Percentiles rank a stretch among this genome's conserved stretches.
These are phyloP conservation scores for Cotesia chilonis DNA, from an alignment of 1,140 invertebrate genomes.

Conservation along the genomic window DNA sequence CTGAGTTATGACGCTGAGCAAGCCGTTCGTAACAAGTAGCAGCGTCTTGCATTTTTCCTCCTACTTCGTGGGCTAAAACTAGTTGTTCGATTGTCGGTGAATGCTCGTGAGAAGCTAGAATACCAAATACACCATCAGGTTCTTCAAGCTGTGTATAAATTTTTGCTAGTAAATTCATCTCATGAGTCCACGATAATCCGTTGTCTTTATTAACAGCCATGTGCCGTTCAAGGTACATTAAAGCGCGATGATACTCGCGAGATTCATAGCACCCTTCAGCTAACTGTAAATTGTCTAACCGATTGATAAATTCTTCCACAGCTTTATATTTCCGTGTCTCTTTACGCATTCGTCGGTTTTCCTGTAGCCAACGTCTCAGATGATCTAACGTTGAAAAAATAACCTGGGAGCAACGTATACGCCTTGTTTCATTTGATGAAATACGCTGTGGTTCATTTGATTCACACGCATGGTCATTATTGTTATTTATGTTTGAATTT, in stretches of 20 bases:
- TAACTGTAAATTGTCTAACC: slow-evolving; percentile 73
- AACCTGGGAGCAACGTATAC: slow-evolving; percentile 63
- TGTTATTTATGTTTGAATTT: neutral
- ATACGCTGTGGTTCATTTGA: slow-evolving; percentile 37
- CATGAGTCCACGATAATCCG: slow-evolving; percentile 70
- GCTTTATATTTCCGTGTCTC: slow-evolving; percentile 53
- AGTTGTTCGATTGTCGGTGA: slow-evolving; percentile 76
- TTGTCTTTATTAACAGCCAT: slow-evolving; percentile 68
- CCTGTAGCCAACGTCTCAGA: slow-evolving; percentile 75
- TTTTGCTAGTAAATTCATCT: slow-evolving; percentile 64
- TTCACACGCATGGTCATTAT: neutral
- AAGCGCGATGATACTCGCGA: slow-evolving; percentile 75
- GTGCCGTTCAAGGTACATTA: slow-evolving; percentile 79
- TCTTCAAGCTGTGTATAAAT: slow-evolving; percentile 81
- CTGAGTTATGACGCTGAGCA: slow-evolving; percentile 65
- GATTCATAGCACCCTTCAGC: slow-evolving; percentile 77
- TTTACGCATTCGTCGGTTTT: slow-evolving; percentile 64
- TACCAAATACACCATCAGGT: slow-evolving; percentile 78
- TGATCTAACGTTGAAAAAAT: slow-evolving; percentile 78
- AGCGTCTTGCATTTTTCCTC: slow-evolving; percentile 77
- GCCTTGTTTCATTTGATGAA: slow-evolving; percentile 59
- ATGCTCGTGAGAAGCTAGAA: slow-evolving; percentile 72
- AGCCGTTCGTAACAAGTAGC: slow-evolving; percentile 80
- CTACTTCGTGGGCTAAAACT: slow-evolving; percentile 77
- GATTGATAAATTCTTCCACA: slow-evolving; percentile 63